Evolutionary conservation across 2,888 invertebrate genomes (phyloP).

Genomic region (Cantharis rufa): DNA sequence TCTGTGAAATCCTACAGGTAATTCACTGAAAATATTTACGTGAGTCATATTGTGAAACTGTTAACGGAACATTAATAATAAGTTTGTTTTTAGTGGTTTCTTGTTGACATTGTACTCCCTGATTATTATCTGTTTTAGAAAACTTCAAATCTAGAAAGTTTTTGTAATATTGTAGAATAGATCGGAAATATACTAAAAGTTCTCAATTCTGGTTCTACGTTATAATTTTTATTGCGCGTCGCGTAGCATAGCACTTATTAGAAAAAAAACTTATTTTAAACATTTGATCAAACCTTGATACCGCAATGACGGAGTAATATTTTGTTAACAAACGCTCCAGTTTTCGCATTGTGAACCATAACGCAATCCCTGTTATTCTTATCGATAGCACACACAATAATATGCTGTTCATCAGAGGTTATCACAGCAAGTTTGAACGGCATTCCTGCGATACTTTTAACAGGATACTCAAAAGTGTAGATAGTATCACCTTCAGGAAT

Average conservation of each 20-base stretch:
- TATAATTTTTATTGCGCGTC: no score
- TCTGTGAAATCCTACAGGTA: no score
- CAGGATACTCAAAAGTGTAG: conserved; percentile 82
- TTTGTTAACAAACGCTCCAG: conserved; percentile 65
- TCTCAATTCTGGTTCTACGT: no score
- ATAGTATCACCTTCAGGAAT: conserved; percentile 80
- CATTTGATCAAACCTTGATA: conserved; percentile 59
- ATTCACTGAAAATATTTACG: no score
- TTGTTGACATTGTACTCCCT: no score
- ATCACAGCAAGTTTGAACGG: conserved; percentile 78
- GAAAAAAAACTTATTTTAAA: not conserved
- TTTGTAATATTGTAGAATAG: no score
- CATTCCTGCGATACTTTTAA: conserved; percentile 70
- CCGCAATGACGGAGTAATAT: conserved; percentile 58
- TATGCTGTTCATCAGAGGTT: conserved; percentile 78
- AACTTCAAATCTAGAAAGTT: no score
- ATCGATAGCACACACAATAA: conserved; percentile 81
- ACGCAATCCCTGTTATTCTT: conserved; percentile 81
- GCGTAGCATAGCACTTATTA: not conserved
- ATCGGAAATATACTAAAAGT: no score
- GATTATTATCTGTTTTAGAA: no score
- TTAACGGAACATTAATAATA: no score
- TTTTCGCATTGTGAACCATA: conserved; percentile 80
- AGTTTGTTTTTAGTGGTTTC: no score
- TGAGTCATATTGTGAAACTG: no score